Evolutionary conservation across 2,797 vertebrate species (phyloP).

Genomic region (Acomys russatus): DNA sequence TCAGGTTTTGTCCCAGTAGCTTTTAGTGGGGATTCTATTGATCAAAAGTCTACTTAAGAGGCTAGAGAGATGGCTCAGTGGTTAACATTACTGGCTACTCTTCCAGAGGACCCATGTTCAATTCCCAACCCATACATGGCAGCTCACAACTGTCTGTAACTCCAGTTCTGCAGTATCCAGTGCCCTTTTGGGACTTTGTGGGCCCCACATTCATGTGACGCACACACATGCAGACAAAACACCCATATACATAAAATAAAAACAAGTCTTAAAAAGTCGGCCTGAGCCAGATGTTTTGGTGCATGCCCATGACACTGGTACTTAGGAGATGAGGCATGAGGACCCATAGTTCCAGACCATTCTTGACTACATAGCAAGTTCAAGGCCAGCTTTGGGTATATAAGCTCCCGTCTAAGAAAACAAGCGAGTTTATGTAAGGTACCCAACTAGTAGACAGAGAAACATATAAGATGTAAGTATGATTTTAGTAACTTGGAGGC

Average conservation of each 20-base stretch:
- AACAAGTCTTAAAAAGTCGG: background rate
- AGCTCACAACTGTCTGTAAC: background rate
- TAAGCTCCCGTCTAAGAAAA: background rate
- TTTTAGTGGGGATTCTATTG: slow-evolving; percentile 16
- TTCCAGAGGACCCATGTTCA: background rate
- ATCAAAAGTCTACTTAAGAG: background rate
- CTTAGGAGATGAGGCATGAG: background rate
- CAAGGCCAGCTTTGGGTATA: background rate
- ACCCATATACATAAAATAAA: background rate
- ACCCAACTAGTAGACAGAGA: background rate
- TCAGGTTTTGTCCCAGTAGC: slow-evolving; percentile 47
- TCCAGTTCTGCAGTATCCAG: background rate
- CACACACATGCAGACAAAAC: background rate
- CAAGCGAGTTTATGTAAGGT: background rate
- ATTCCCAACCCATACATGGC: background rate
- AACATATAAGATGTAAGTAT: background rate
- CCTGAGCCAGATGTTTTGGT: background rate
- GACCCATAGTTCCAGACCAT: background rate
- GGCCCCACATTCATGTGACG: background rate
- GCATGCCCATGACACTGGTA: background rate
- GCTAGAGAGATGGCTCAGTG: background rate
- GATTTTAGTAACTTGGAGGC: background rate
- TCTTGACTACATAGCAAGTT: background rate
- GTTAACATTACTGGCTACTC: background rate
- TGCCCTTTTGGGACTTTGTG: background rate